Conservation (phyloP, 2,888 invertebrate genomes). For the Dermolepida albohirtum region DNA sequence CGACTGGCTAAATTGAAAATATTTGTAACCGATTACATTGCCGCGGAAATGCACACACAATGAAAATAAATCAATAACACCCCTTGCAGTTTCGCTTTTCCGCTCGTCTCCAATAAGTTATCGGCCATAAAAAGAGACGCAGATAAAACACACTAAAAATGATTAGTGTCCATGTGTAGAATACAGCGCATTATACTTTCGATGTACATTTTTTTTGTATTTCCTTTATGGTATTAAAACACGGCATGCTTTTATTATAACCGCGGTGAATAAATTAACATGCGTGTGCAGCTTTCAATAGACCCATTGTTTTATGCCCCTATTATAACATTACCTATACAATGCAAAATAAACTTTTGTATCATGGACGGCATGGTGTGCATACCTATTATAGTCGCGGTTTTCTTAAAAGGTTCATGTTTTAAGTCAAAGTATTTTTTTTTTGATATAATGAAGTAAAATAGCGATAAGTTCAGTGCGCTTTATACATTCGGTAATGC, state of each 20-base stretch:
- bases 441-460: too few relatives aligned
- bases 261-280: slow-evolving; percentile 36
- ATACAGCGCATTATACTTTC: too few relatives aligned
- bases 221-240: slow-evolving; percentile 37
- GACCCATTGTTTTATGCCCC: slow-evolving; percentile 32
- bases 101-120: slow-evolving; percentile 11
- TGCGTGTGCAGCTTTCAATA: slow-evolving; percentile 42
- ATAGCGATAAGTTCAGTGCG: too few relatives aligned
- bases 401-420: too few relatives aligned
- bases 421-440: too few relatives aligned
- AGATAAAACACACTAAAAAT: slow-evolving; percentile 20
- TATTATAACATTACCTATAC: background rate
- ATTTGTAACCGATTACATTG: slow-evolving; percentile 12
- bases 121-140: slow-evolving; percentile 18
- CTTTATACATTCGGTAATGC: background rate
- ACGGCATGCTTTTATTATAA: slow-evolving; percentile 31
- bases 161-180: slow-evolving; percentile 26
- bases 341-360: too few relatives aligned
- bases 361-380: too few relatives aligned
- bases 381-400: too few relatives aligned
- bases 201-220: slow-evolving; percentile 15
- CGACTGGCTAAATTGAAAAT: slow-evolving; percentile 1
- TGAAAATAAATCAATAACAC: slow-evolving; percentile 35
- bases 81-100: slow-evolving; percentile 4
- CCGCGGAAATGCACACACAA: slow-evolving; percentile 15